Percentiles rank a stretch among this genome's conserved stretches.
Evolutionary conservation across 2,797 vertebrate species (phyloP).

Genomic region (Amblyraja radiata): DNA sequence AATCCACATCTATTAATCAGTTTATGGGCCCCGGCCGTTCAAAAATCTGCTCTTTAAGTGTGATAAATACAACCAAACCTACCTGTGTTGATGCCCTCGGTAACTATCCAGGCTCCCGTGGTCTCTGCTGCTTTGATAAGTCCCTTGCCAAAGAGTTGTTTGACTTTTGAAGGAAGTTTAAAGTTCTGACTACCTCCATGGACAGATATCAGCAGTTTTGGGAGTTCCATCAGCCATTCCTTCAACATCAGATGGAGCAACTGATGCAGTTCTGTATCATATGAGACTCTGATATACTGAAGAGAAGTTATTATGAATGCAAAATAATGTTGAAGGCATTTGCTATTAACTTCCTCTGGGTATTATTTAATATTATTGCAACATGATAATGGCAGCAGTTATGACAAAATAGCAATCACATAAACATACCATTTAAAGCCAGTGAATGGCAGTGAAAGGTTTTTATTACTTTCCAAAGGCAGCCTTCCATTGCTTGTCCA

Average conservation of each 20-base stretch:
- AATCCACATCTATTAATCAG: too few relatives aligned
- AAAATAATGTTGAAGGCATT: background rate
- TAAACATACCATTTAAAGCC: background rate
- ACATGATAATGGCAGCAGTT: background rate
- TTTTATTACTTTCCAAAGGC: background rate
- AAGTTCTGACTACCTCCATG: constrained; percentile 89
- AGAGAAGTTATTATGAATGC: constrained; percentile 42
- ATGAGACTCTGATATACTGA: constrained; percentile 83
- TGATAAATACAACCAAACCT: constrained; percentile 36
- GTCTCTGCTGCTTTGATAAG: constrained; percentile 83
- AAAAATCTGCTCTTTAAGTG: background rate
- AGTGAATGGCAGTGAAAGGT: background rate
- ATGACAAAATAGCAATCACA: background rate
- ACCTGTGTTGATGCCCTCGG: constrained; percentile 88
- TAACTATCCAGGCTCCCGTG: constrained; percentile 90
- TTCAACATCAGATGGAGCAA: constrained; percentile 80
- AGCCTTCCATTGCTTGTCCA: background rate
- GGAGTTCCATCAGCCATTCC: constrained; percentile 93
- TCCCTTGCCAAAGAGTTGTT: constrained; percentile 80
- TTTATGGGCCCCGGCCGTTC: background rate
- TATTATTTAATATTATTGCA: background rate
- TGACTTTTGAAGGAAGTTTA: constrained; percentile 70
- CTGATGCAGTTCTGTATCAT: constrained; percentile 73
- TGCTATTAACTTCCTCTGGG: background rate
- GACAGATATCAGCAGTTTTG: constrained; percentile 84